A percentile compares a stretch with the other conserved stretches of the same genome.
phyloP scores from a whole-genome alignment of 2,888 invertebrate genomes.

The Drosophila kambysellisi region DNA sequence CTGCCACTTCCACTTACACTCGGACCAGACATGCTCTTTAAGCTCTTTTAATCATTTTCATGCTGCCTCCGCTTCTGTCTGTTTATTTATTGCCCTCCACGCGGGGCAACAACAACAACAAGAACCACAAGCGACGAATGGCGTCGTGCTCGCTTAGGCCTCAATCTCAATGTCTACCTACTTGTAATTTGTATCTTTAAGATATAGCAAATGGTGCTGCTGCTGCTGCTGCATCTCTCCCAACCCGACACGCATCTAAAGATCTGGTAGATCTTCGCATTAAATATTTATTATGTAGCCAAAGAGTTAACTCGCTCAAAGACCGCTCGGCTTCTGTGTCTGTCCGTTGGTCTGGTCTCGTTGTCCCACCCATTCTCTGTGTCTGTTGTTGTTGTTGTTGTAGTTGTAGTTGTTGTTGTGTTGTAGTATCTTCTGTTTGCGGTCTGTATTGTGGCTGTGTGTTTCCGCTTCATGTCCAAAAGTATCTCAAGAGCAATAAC shows the following conservation, averaged over 20 bases:
- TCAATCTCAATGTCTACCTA: slow-evolving; percentile 77
- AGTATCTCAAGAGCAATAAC: slow-evolving; percentile 79
- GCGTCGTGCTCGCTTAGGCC: slow-evolving; percentile 65
- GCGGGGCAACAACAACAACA: slow-evolving; percentile 38
- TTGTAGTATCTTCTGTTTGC: slow-evolving; percentile 29
- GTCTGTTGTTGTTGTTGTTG: slow-evolving; percentile 6
- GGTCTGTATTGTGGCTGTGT: slow-evolving; percentile 43
- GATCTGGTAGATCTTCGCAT: slow-evolving; percentile 65
- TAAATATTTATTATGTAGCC: slow-evolving; percentile 79
- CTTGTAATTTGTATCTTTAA: slow-evolving; percentile 79
- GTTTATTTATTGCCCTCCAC: slow-evolving; percentile 70
- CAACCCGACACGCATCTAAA: slow-evolving; percentile 17
- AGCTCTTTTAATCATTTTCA: slow-evolving; percentile 80
- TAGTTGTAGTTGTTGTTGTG: not conserved
- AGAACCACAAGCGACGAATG: slow-evolving; percentile 13
- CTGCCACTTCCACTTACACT: slow-evolving; percentile 45
- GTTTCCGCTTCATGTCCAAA: slow-evolving; percentile 78
- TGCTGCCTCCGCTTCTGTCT: slow-evolving; percentile 67
- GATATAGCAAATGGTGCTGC: slow-evolving; percentile 63
- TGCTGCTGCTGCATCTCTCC: slow-evolving; percentile 33
- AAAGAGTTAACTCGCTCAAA: slow-evolving; percentile 75
- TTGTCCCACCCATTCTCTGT: slow-evolving; percentile 47
- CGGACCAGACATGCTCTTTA: slow-evolving; percentile 71
- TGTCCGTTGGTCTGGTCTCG: slow-evolving; percentile 23
- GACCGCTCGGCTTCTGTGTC: slow-evolving; percentile 33